phyloP scores from a whole-genome alignment of 1,140 invertebrate genomes.

The Drosophila tristis region DNA sequence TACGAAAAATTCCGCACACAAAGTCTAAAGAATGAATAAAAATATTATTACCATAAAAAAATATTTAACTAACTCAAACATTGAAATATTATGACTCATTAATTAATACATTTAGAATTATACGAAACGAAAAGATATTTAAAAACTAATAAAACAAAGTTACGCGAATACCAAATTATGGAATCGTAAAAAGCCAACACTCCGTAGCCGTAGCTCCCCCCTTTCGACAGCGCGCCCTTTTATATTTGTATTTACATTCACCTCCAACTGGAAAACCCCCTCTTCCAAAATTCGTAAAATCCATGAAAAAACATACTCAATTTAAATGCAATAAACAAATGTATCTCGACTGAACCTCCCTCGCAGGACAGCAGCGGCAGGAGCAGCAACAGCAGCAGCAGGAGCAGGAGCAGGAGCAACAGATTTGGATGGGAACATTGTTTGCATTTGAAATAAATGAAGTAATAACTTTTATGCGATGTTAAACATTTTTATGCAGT shows the following conservation, averaged over 20 bases:
- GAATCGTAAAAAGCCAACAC: no score
- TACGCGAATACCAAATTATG: no score
- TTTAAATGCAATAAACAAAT: conserved; percentile 56
- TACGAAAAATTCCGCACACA: no score
- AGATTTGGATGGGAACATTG: conserved; percentile 65
- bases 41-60: no score
- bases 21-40: no score
- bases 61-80: no score
- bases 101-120: no score
- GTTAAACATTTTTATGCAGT: conserved; percentile 70
- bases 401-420: not conserved
- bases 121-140: no score
- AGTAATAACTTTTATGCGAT: conserved; percentile 80
- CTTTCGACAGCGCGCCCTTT: no score
- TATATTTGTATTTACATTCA: conserved; percentile 1
- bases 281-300: not conserved
- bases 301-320: conserved; percentile 11
- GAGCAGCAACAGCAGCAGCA: not conserved
- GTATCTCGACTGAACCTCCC: conserved; percentile 3
- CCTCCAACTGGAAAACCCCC: not conserved
- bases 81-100: no score
- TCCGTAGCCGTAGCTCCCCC: no score
- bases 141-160: no score
- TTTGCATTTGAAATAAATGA: conserved; percentile 81
- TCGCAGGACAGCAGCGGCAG: not conserved